Conservation (phyloP, 2,113 vertebrate species). For the Grallaria varia region DNA sequence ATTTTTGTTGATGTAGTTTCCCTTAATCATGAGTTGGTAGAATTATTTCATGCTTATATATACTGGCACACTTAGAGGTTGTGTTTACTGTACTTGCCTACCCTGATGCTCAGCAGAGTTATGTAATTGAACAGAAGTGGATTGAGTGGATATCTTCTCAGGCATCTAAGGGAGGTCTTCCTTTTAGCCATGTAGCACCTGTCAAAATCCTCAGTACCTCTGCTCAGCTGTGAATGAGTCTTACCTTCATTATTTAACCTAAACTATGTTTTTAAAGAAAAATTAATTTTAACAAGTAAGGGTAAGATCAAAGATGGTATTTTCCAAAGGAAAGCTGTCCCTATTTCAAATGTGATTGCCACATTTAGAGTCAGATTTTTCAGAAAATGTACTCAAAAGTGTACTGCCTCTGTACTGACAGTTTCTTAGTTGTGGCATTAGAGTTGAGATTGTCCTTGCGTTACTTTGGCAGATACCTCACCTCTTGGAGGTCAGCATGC, state of each 20-base stretch:
- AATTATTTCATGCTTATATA: neutral
- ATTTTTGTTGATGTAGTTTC: neutral
- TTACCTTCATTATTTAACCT: neutral
- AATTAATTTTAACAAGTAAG: neutral
- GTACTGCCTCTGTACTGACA: neutral
- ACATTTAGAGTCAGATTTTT: neutral
- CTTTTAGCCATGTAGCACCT: neutral
- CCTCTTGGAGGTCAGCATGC: accelerated
- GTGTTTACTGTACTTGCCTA: neutral
- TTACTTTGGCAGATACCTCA: neutral
- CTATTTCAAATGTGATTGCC: neutral
- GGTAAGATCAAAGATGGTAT: neutral
- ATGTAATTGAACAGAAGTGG: neutral
- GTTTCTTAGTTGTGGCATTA: neutral
- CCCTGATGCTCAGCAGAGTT: neutral
- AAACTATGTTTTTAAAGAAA: neutral
- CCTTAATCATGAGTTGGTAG: neutral
- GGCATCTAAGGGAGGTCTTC: neutral
- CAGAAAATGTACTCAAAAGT: neutral
- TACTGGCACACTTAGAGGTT: neutral
- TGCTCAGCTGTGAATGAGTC: neutral
- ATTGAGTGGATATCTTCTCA: neutral
- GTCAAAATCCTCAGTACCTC: neutral
- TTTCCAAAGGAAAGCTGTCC: neutral
- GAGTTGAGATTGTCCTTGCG: neutral